Base-by-base conservation (phyloP, 2,797 vertebrate genomes). In the Bufotes viridis region DNA sequence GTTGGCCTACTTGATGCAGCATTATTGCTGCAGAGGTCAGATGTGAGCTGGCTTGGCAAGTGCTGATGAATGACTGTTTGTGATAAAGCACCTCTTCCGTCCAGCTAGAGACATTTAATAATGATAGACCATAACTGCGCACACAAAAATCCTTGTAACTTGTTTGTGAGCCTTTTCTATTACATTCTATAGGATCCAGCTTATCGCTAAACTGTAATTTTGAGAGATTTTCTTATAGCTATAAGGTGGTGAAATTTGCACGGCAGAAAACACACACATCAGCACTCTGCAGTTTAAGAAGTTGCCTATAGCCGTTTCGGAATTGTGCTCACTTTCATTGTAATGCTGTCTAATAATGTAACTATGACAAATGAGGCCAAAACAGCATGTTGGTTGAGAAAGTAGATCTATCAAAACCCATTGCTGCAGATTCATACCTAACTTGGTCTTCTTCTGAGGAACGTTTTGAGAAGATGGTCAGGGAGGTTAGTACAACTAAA, bases 11-110 rank as follows among this genome's bases (percentile, higher is more conserved):
- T 97, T 98, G 98, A 98, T 98, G 97, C 94, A 91, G 96, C 96
- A 97, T 98, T 96, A 98, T 98, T 96, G 97, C 97, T 93, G 97
- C 96, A 95, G 96, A 97, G 98, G 97, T 99, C 97, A 98, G 97
- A 96, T 96, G 97, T 96, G 96, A 97, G 96, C 95, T 91, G 89
- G 94, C 96, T 96, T 88, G 92, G 96, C 91, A 91, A 93, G 95
- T 0, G 88, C 96, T 98, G 98, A 99, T 97, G 96, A 96, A 98
- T 97, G 96, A 96, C 95, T 98, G 94, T 93, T 96, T 95, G 96
- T 96, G 96, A 96, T 95, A 96, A 96, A 97, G 96, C 93, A 92
- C 94, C 95, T 96, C 95, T 96, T 96, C 96, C 91, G 92, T 96
- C 96, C 96, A 96, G 95, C 93, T 90, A 96, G 96, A 97, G 97